Evolutionary conservation across 2,113 vertebrate genomes (phyloP), one percentile per base, ranked within the genome.

Genomic region (Lampris megalopsis): DNA sequence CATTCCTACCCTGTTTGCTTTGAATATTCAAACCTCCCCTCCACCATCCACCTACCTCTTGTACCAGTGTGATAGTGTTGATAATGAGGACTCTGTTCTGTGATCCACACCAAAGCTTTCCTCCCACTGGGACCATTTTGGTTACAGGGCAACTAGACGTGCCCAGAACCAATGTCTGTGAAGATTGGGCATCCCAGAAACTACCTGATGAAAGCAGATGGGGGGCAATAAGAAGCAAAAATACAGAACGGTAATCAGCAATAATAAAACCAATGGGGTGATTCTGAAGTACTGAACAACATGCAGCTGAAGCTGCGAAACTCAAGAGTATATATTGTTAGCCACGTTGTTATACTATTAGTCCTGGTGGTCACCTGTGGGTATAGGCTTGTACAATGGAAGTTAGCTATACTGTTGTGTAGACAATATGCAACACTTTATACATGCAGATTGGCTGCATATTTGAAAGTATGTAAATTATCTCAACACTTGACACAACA

Each of bases 171-270:
- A 98, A 87, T 0, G 94, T 96, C 71, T 98, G 97, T 71, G 97
- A 97, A 81, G 96, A 97, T 41, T 98, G 97, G n/a, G 97, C 90
- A 85, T 99, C 97, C 98, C 98, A 99, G 91, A 99, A 99, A 89
- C 82, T 98, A n/a, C 98, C 98, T 99, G 91, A 3, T 11, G 13
- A 37, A 48, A 24, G 61, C 13, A 47, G 37, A 2, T 36, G 45
- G 47, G 43, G 8, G n/a, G 13, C n/a, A 49, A 5, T 2, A 10
- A 8, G n/a, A 1, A 1, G 36, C 3, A 52, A 13, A 6, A 11
- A 37, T 48, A 0, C 2, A 42, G 49, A 41, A 7, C 43, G 3
- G 63, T 0, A 7, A 13, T n/a, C 3, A 37, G 8, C 13, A 53
- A 2, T n/a, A 10, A 10, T 13, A 4, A 2, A 13, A 13, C 11